A percentile compares a stretch with the other conserved stretches of the same genome.
These are phyloP conservation scores for Gymnocheta viridis DNA, from an alignment of 2,888 invertebrate species.

Conservation along the genomic window DNA sequence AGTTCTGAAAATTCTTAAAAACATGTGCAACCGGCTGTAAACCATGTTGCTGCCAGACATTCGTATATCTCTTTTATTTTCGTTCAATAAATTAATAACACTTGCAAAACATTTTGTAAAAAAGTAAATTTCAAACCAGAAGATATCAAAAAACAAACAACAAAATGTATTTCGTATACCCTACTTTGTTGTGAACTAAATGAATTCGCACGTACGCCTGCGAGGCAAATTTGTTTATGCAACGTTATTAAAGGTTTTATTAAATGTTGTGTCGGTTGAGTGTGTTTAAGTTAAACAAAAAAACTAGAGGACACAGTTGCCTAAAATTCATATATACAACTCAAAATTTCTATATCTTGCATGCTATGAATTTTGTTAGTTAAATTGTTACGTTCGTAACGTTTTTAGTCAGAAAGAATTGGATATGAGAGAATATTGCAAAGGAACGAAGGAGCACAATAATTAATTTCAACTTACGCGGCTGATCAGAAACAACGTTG, in stretches of 20 bases:
- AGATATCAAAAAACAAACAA: neutral
- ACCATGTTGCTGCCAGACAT: constrained; percentile 4
- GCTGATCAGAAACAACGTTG: too few relatives aligned
- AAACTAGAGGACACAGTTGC: too few relatives aligned
- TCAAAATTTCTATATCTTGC: too few relatives aligned
- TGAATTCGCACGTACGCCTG: neutral
- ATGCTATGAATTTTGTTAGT: too few relatives aligned
- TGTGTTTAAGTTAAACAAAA: too few relatives aligned
- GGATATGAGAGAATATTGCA: too few relatives aligned
- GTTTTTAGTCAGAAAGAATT: too few relatives aligned
- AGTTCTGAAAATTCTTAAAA: constrained; percentile 59
- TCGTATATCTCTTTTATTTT: constrained; percentile 3
- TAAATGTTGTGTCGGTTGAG: neutral
- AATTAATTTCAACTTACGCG: too few relatives aligned
- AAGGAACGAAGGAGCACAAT: too few relatives aligned
- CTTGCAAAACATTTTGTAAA: constrained; percentile 29
- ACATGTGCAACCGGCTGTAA: constrained; percentile 55
- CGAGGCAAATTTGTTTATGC: too few relatives aligned
- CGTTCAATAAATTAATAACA: constrained; percentile 37
- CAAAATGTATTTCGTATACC: neutral
- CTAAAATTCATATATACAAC: too few relatives aligned
- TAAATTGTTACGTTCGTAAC: too few relatives aligned
- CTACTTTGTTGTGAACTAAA: neutral
- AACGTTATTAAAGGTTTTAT: neutral
- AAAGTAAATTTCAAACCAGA: neutral